phyloP scores from a whole-genome alignment of 2,888 invertebrate genomes.

The Oscheius onirici region DNA sequence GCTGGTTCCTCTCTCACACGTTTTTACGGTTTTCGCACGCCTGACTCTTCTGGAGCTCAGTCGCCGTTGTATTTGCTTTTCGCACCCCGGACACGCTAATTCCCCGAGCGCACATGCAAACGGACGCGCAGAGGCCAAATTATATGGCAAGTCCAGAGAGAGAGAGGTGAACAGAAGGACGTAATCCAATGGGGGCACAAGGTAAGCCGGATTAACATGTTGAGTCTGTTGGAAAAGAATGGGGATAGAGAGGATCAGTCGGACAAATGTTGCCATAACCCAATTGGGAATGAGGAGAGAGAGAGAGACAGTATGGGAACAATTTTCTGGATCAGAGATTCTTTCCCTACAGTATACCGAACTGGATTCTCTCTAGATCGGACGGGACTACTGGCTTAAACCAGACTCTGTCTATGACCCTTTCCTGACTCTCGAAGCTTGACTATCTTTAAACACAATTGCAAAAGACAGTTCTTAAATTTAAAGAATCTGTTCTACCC shows the following conservation, averaged over 20 bases:
- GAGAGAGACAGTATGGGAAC: neutral
- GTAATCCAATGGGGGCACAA: conserved; percentile 1
- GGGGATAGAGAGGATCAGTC: neutral
- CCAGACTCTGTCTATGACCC: no score
- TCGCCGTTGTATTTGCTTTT: conserved; percentile 1
- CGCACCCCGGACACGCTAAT: conserved; percentile 21
- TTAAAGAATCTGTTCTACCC: no score
- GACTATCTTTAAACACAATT: no score
- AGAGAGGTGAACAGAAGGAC: neutral
- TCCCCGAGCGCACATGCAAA: neutral
- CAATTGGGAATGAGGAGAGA: neutral
- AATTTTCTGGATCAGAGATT: no score
- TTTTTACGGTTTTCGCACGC: conserved; percentile 15
- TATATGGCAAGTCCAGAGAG: neutral
- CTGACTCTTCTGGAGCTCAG: neutral
- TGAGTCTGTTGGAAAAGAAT: neutral
- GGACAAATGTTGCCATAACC: neutral
- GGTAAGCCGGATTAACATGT: conserved; percentile 26
- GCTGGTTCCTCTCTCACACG: conserved; percentile 4
- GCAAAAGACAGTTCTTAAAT: no score
- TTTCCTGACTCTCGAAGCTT: no score
- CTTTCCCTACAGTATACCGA: no score
- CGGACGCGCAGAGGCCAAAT: neutral
- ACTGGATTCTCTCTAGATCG: no score
- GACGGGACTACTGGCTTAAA: no score